Percentiles rank a stretch among this genome's conserved stretches.
Conservation (phyloP, 2,113 vertebrate species). For the Cyprinodon brontotheroides region DNA sequence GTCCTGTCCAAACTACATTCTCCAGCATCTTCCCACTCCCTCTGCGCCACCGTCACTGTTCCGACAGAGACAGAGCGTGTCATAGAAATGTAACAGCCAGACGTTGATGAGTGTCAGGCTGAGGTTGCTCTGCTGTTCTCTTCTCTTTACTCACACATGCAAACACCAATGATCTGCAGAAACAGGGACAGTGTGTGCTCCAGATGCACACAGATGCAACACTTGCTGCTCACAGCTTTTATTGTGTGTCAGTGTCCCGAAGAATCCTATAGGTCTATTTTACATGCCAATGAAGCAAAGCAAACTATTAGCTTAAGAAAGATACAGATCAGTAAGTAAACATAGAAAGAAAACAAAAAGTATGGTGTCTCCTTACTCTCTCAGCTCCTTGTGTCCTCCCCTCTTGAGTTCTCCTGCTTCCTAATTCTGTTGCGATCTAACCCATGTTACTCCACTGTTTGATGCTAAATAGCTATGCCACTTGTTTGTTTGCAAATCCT, state of each 20-base stretch:
- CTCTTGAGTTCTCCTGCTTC: constrained; percentile 50
- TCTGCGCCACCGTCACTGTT: constrained; percentile 28
- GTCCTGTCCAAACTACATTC: constrained; percentile 34
- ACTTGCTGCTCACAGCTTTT: constrained; percentile 1
- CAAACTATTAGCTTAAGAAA: constrained; percentile 4
- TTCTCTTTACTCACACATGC: constrained; percentile 41
- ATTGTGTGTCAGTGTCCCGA: background rate
- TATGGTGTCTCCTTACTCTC: constrained; percentile 32
- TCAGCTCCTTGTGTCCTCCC: constrained; percentile 10
- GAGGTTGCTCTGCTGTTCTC: constrained; percentile 48
- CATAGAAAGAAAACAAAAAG: background rate
- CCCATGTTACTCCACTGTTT: constrained; percentile 63
- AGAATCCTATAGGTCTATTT: background rate
- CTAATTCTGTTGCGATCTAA: constrained; percentile 62
- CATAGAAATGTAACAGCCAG: constrained; percentile 73
- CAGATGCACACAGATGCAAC: constrained; percentile 18
- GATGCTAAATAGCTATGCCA: constrained; percentile 79
- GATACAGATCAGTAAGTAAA: background rate
- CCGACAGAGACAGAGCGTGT: constrained; percentile 62
- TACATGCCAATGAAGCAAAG: background rate
- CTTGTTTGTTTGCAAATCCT: constrained; percentile 80
- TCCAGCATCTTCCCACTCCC: constrained; percentile 33
- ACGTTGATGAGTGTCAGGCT: constrained; percentile 69
- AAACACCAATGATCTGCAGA: constrained; percentile 28
- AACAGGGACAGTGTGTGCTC: constrained; percentile 13